Base-by-base conservation (phyloP, 1,140 invertebrate genomes). In the Vollenhovia emeryi region DNA sequence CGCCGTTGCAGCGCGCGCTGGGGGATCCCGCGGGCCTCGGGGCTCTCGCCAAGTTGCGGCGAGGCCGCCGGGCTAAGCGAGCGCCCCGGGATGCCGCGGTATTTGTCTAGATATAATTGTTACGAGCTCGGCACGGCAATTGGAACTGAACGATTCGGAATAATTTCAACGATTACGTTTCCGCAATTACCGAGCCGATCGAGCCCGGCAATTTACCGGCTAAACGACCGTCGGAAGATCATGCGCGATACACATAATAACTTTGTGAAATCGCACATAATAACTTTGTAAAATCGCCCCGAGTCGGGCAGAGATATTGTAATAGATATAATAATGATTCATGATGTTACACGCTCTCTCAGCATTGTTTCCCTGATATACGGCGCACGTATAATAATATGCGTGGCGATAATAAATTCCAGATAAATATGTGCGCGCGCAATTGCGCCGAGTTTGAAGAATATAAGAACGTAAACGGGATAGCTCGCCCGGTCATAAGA, bases 91-190 rank as follows among this genome's bases (percentile, higher is more conserved):
- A 2, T 27, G n/a, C 2, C 52, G 11, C 60, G 55, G 9, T 57
- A 59, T 18, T 76, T 43, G 4, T 40, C 27, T 59, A 60, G 57
- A 66, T 66, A 30, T 75, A 75, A 59, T 76, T 76, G 73, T 76
- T 76, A 43, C 33, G 52, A 59, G 24, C 18, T 5, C 52, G 62
- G 62, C 11, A 30, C 30, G n/a, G 27, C 40, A 78, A 64, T 59
- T 75, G 33, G 36, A 60, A 43, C 40, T 66, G 62, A 66, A 45
- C 62, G 62, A 76, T 60, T 66, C 15, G 9, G 60, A 66, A 66
- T 21, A 66, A 78, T 66, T 78, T 50, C 7, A 78, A 78, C 43
- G 30, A 50, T 78, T 78, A 50, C n/a, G 13, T 1, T n/a, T n/a
- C 9, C 7, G 43, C n/a, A 66, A 78, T 66, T 66, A 27, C 13